A percentile compares a stretch with the other conserved stretches of the same genome.
Evolutionary conservation across 1,140 invertebrate species (phyloP).

Genomic region (Venturia canescens): DNA sequence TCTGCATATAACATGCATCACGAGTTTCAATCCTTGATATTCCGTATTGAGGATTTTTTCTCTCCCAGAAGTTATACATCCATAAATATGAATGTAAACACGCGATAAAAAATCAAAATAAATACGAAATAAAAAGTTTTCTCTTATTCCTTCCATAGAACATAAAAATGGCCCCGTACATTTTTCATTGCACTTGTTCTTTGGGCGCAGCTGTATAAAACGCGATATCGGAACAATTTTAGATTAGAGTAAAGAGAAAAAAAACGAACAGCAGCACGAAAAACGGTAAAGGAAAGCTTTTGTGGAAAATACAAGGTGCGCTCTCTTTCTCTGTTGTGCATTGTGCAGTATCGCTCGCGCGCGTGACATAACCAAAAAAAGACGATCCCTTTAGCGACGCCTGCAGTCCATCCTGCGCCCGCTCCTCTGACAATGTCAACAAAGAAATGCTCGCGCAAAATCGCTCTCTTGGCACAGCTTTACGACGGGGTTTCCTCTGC

Average conservation of each 20-base stretch:
- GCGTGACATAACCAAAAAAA: neutral
- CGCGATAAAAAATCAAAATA: neutral
- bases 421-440: constrained; percentile 21
- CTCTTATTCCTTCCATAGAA: no score
- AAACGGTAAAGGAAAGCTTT: constrained; percentile 3
- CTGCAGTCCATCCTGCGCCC: constrained; percentile 19
- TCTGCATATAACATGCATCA: neutral
- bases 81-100: constrained; percentile 1
- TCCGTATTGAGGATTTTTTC: neutral
- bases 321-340: neutral
- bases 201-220: constrained; percentile 21
- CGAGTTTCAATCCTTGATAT: constrained; percentile 1
- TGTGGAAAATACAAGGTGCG: constrained; percentile 16
- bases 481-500: neutral
- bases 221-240: constrained; percentile 33
- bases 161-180: neutral
- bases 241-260: neutral
- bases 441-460: neutral
- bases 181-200: constrained; percentile 19
- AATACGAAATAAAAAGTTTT: constrained; percentile 1
- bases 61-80: neutral
- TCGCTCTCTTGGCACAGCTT: neutral
- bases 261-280: constrained; percentile 2
- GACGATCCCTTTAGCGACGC: neutral
- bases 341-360: neutral